phyloP scores from a whole-genome alignment of 2,113 vertebrate species.

The Donacobius atricapilla region DNA sequence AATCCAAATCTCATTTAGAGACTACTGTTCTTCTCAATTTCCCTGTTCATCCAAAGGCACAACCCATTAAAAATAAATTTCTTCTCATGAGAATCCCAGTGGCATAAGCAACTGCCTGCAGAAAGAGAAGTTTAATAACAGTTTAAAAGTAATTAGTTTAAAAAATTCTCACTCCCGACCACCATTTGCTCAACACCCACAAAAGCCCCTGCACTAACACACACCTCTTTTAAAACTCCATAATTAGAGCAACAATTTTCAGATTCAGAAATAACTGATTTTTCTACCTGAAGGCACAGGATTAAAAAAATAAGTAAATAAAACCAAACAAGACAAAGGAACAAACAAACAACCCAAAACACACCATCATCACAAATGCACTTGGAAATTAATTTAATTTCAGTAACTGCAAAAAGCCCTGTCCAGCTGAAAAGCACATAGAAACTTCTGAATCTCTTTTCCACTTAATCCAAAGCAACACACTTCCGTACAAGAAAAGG shows the following conservation, averaged over 20 bases:
- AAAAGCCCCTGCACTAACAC: not conserved
- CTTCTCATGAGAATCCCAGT: not conserved
- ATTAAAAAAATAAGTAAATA: not conserved
- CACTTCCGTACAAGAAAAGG: not conserved
- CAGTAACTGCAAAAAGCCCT: not conserved
- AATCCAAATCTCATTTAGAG: not conserved
- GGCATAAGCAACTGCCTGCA: not conserved
- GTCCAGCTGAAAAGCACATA: not conserved
- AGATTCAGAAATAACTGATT: not conserved
- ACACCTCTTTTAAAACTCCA: not conserved
- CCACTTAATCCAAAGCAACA: not conserved
- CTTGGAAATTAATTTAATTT: not conserved
- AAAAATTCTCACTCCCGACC: not conserved
- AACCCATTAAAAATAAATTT: not conserved
- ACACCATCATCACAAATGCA: not conserved
- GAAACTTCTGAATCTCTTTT: not conserved
- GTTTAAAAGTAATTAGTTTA: not conserved
- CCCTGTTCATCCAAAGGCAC: not conserved
- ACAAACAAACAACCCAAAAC: not conserved
- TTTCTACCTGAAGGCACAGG: not conserved
- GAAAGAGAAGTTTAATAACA: not conserved
- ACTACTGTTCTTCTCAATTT: not conserved
- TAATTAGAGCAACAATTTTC: not conserved
- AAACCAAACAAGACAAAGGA: not conserved
- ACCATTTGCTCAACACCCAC: not conserved